A percentile compares a stretch with the other conserved stretches of the same genome.
phyloP scores from a whole-genome alignment of 2,113 vertebrate genomes.

The Blennius ocellaris region DNA sequence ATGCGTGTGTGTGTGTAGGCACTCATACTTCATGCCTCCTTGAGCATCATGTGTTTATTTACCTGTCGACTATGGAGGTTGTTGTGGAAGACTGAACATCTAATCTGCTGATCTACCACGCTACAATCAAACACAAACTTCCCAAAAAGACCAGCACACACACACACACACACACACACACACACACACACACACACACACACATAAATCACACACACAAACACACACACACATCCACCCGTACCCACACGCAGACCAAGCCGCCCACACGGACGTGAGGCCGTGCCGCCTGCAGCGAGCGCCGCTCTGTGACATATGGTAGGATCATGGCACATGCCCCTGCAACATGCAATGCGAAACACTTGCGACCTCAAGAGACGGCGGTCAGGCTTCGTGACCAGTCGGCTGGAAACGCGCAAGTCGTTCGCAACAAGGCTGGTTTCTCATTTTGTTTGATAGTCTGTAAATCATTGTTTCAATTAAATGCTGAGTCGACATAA shows the following conservation, averaged over 20 bases:
- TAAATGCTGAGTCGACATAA: too few relatives aligned
- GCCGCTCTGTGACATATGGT: slow-evolving; percentile 68
- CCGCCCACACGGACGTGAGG: slow-evolving; percentile 48
- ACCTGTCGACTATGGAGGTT: slow-evolving; percentile 32
- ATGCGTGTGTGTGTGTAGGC: slow-evolving; percentile 45
- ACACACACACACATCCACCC: slow-evolving; percentile 15
- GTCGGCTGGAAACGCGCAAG: too few relatives aligned
- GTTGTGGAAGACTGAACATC: slow-evolving; percentile 26
- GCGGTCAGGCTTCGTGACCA: too few relatives aligned
- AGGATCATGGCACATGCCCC: slow-evolving; percentile 50
- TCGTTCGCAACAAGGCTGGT: too few relatives aligned
- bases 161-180: too few relatives aligned
- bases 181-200: neutral
- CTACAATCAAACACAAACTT: slow-evolving; percentile 17
- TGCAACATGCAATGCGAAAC: slow-evolving; percentile 28
- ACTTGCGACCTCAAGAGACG: too few relatives aligned
- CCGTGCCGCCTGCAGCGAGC: slow-evolving; percentile 43
- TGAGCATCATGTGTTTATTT: slow-evolving; percentile 61
- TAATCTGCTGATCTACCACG: slow-evolving; percentile 30
- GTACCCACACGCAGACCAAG: slow-evolving; percentile 23
- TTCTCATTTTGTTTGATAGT: too few relatives aligned
- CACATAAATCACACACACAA: too few relatives aligned
- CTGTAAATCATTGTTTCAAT: too few relatives aligned
- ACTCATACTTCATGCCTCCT: slow-evolving; percentile 65
- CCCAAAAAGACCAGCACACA: neutral